Conservation (phyloP, 2,888 invertebrate genomes). For the Eupithecia vulgata region DNA sequence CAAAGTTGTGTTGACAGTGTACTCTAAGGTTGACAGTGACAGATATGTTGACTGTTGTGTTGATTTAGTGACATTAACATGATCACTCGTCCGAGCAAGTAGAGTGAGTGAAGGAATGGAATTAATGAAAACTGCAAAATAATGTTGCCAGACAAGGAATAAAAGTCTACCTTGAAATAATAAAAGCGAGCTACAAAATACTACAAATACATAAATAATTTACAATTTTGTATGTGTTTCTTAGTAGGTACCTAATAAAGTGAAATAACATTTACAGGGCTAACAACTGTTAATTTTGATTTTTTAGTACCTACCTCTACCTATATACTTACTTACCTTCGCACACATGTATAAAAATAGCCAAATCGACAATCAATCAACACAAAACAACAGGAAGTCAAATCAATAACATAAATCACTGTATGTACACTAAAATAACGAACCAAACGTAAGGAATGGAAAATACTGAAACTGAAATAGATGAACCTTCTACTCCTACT, state of each 20-base stretch:
- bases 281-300: too few species aligned
- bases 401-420: neutral
- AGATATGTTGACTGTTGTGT: too few species aligned
- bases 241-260: too few species aligned
- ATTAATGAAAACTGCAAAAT: neutral
- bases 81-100: too few species aligned
- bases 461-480: constrained; percentile 11
- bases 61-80: too few species aligned
- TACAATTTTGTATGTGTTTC: too few species aligned
- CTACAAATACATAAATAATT: too few species aligned
- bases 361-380: constrained; percentile 21
- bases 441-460: constrained; percentile 17
- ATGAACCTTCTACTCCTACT: constrained; percentile 9
- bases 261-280: neutral
- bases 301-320: too few species aligned
- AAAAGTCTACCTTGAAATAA: neutral
- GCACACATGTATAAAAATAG: constrained; percentile 19
- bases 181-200: neutral
- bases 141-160: constrained; percentile 21
- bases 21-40: too few species aligned
- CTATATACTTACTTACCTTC: too few species aligned
- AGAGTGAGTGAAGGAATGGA: neutral
- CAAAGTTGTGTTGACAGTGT: too few species aligned
- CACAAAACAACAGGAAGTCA: constrained; percentile 23
- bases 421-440: neutral